Evolutionary conservation across 2,113 vertebrate genomes (phyloP), one percentile per base, ranked within the genome.

Genomic region (Trachemys scripta): DNA sequence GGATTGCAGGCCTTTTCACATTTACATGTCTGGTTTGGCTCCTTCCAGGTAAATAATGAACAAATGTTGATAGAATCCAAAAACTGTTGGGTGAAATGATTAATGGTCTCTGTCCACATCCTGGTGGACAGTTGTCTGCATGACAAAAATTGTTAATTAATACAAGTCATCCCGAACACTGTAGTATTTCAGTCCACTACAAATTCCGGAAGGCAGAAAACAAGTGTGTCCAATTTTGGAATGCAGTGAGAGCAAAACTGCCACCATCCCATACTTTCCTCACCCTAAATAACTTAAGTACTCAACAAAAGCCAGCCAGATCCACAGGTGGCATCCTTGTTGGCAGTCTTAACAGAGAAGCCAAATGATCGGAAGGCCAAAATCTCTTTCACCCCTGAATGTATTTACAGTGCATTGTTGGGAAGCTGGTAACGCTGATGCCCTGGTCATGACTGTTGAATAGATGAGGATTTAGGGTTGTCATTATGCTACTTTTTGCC

Each of bases 1-100:
- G 75, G 82, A 93, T 47, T 19, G 14, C 0, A 0, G 11, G 3
- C 59, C 86, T 87, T 38, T 0, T 11, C 24, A 19, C 1, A 0
- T 56, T 90, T 79, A 50, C 20, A 27, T 0, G 0, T 90, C 22
- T 69, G 59, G 20, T 69, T 42, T 83, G 25, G 10, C 54, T 83
- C 24, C 47, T 17, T 38, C 47, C 47, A 49, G 3, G 35, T 38
- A 62, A 51, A 59, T 65, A 69, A 51, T 24, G 35, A 25, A 5
- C 5, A 38, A 22, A 20, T 9, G n/a, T 31, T 62, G 35, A 49
- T 50, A 50, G 31, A 16, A 22, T n/a, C 59, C 35, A 22, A n/a
- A 50, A 35, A n/a, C 31, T 51, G 31, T 35, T 27, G 35, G 49
- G 35, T 51, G 31, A 51, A 51, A 49, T 50, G 22, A 69, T 69